Evolutionary conservation across 30 jellyfish, hydroid and myxozoan genomes (phyloP), one percentile per base, ranked within the genome.

Genomic region (Aurelia sp.): DNA sequence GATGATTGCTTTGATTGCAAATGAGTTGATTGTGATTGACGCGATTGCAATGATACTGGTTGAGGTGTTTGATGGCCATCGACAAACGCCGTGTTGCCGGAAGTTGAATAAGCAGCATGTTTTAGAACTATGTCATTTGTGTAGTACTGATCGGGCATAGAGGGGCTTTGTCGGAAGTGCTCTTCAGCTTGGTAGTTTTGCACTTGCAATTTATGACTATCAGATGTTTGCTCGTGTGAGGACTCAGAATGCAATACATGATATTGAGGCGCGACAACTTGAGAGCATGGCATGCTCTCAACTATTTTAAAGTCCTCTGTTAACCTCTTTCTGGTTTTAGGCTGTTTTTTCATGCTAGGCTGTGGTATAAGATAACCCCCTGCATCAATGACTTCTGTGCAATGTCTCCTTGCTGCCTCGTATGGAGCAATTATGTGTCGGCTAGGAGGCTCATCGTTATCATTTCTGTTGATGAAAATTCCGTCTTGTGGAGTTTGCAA

Each of bases 251-350:
- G 64, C 11, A 59, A 59, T 59, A 10, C 31, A 68, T 31, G 22
- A 33, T 16, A 12, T 22, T 33, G 63, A 0, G 60, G 61, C 60
- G 35, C 61, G 19, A 72, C 16, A 44, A 30, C 62, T 40, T 59
- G 88, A 6, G 62, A 77, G 30, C 48, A 31, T 57, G 88, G 88
- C 88, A 77, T 77, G 51, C 67, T 66, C 9, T 77, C 78, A 13
- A 77, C 88, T 20, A 77, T 62, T 17, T 57, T 8, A 24, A 77
- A 77, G 41, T 77, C 88, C 48, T 59, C 88, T 9, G 88, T 57
- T 7, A 77, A 78, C 35, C 63, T 30, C 44, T 70, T 77, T 31
- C 22, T 77, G 27, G 72, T 20, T 48, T 77, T 77, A 48, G 62
- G 66, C 30, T 40, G 77, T 12, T 60, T 18, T 10, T 44, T 35